phyloP scores from a whole-genome alignment of 2,113 vertebrate genomes.

The Lepus europaeus region DNA sequence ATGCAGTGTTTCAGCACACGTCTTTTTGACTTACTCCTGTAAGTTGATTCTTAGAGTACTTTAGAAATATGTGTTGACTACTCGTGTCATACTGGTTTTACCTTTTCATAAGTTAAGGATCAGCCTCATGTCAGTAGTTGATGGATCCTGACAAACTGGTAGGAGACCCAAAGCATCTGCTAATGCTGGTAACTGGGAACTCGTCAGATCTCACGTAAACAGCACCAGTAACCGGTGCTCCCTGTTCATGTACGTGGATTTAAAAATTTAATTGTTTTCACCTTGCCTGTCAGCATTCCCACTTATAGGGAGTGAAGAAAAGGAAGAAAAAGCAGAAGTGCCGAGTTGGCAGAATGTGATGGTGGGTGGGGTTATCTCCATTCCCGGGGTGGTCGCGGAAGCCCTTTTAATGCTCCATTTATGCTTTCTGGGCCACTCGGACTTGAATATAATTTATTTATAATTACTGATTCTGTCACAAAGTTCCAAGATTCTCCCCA shows the following conservation, averaged over 20 bases:
- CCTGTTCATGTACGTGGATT: too few species aligned
- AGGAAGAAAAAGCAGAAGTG: not conserved
- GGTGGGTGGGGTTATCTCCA: not conserved
- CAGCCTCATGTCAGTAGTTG: not conserved
- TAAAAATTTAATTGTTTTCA: not conserved
- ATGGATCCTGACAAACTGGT: too few species aligned
- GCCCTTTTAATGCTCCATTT: not conserved
- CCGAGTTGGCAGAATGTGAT: too few species aligned
- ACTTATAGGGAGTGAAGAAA: not conserved
- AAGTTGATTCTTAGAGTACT: not conserved
- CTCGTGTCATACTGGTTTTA: not conserved
- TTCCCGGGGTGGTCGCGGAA: not conserved
- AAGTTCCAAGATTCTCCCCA: not conserved
- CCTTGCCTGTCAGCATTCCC: not conserved
- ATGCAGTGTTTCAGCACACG: not conserved
- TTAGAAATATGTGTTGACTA: not conserved
- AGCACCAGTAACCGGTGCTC: not conserved
- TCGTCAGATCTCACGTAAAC: not conserved
- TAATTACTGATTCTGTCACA: not conserved
- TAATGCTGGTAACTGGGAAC: not conserved
- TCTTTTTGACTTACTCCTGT: not conserved
- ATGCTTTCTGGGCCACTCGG: not conserved
- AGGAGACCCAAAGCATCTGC: too few species aligned
- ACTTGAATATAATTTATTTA: not conserved
- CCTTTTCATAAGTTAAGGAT: constrained; percentile 1